Percentiles rank a stretch among this genome's conserved stretches.
Conservation (phyloP, 2,113 vertebrate genomes). For the Dendrocopos noguchii region DNA sequence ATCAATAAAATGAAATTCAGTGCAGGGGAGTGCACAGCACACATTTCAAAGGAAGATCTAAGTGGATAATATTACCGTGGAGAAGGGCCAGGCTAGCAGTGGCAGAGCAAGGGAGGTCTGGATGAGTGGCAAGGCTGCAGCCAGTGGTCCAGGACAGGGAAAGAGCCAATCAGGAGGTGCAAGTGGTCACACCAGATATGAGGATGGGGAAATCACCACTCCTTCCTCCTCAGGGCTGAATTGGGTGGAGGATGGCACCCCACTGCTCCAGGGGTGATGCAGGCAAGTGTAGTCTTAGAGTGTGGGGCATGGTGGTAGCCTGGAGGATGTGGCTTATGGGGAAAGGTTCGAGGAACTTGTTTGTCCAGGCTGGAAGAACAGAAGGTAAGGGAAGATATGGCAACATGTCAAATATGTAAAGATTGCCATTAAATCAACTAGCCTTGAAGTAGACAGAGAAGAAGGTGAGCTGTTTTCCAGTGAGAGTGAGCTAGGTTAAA, state of each 20-base stretch:
- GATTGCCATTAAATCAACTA: not conserved
- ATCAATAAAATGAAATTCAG: not conserved
- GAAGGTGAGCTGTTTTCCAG: not conserved
- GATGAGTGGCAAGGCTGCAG: fast-evolving
- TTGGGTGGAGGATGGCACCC: fast-evolving
- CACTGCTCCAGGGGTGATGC: fast-evolving
- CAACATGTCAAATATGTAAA: not conserved
- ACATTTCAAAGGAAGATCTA: not conserved
- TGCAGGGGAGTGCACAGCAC: not conserved
- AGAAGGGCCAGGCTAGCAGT: not conserved
- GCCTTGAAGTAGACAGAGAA: not conserved
- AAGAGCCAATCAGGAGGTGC: not conserved
- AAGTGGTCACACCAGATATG: not conserved
- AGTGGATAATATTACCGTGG: not conserved
- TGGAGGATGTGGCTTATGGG: not conserved
- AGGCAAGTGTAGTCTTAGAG: not conserved
- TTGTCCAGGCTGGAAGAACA: not conserved
- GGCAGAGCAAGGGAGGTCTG: not conserved
- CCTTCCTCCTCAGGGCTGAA: not conserved
- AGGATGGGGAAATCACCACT: not conserved
- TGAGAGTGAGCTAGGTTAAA: not conserved
- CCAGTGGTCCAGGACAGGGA: not conserved
- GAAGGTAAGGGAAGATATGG: not conserved
- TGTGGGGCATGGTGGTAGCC: not conserved
- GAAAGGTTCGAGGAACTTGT: not conserved